phyloP scores from a whole-genome alignment of 1,140 invertebrate species.

The Habropoda laboriosa region DNA sequence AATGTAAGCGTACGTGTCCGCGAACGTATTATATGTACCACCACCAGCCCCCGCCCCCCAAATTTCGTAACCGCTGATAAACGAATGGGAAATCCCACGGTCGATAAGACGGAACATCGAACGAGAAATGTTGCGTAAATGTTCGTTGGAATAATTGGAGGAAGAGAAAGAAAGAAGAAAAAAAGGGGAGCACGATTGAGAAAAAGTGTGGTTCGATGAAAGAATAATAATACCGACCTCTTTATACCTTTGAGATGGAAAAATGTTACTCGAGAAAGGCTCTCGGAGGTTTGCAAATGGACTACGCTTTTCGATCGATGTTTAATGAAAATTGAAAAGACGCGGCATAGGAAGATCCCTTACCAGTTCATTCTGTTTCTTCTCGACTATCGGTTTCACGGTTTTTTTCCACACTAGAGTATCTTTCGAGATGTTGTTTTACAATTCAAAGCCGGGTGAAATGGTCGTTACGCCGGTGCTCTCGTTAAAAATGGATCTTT shows the following conservation, averaged over 20 bases:
- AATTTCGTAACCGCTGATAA: constrained; percentile 32
- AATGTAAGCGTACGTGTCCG: constrained; percentile 56
- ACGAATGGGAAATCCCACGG: constrained; percentile 38
- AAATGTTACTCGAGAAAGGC: background rate
- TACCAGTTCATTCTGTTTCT: background rate
- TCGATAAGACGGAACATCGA: background rate
- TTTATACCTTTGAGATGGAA: background rate
- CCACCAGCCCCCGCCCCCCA: too few species aligned
- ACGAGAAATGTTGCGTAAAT: too few species aligned
- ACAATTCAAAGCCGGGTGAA: background rate
- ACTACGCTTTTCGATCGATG: background rate
- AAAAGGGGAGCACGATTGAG: background rate
- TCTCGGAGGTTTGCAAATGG: too few species aligned
- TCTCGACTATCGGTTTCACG: background rate
- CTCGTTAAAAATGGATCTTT: background rate
- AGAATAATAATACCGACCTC: too few species aligned
- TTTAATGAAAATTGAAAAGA: background rate
- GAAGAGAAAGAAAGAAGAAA: background rate
- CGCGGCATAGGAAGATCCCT: background rate
- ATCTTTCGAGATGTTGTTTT: background rate
- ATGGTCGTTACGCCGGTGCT: background rate
- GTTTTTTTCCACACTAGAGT: background rate
- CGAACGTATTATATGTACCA: constrained; percentile 31
- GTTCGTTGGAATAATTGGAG: background rate
- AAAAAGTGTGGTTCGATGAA: too few species aligned